A percentile compares a stretch with the other conserved stretches of the same genome.
These are phyloP conservation scores for Hyppa rectilinea DNA, from an alignment of 2,888 invertebrate genomes.

Conservation along the genomic window DNA sequence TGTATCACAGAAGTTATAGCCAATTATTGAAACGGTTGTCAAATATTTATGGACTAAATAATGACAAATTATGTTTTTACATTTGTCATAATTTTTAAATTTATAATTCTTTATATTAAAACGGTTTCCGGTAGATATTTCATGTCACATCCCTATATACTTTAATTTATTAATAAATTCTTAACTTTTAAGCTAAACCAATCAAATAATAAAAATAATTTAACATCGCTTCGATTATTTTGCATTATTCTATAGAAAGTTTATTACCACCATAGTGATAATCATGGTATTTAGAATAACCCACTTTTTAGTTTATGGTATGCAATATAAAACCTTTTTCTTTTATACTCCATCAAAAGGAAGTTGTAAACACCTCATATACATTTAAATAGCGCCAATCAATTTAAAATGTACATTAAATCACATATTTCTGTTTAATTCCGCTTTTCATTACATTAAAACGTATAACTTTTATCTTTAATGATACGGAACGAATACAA, in stretches of 20 bases:
- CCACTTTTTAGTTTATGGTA: conserved; percentile 56
- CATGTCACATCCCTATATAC: neutral
- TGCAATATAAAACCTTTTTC: conserved; percentile 45
- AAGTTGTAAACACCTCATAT: conserved; percentile 61
- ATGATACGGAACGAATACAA: conserved; percentile 66
- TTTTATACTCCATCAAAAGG: conserved; percentile 52
- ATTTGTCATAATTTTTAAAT: conserved; percentile 3
- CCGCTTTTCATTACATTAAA: conserved; percentile 51
- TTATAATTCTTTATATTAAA: neutral
- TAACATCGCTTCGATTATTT: conserved; percentile 44
- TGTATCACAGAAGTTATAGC: conserved; percentile 40
- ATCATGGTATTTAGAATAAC: conserved; percentile 56
- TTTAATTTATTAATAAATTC: conserved; percentile 21
- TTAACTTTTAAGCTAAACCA: conserved; percentile 6
- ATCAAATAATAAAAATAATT: conserved; percentile 38
- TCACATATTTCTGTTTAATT: conserved; percentile 49
- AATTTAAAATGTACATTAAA: conserved; percentile 59
- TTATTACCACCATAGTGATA: conserved; percentile 57
- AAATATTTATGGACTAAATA: conserved; percentile 28
- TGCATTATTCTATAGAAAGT: conserved; percentile 55
- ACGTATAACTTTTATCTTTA: conserved; percentile 62
- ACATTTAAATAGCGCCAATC: conserved; percentile 52
- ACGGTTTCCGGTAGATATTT: neutral
- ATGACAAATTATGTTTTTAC: conserved; percentile 23
- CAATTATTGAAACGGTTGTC: conserved; percentile 43